phyloP scores from a whole-genome alignment of 2,797 vertebrate genomes.

The Eidolon dupreanum region DNA sequence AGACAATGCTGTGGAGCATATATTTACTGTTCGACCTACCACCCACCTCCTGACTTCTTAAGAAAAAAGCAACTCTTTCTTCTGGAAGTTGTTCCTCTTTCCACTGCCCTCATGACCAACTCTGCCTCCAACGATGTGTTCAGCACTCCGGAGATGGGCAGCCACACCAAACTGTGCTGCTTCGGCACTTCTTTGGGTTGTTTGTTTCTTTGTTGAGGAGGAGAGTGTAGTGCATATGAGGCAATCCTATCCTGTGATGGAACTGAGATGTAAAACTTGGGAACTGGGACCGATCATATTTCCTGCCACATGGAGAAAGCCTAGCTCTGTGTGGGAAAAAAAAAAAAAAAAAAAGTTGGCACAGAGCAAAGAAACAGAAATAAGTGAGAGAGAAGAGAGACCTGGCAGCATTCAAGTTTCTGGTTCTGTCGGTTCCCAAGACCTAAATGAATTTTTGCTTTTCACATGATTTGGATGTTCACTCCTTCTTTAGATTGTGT shows the following conservation, averaged over 20 bases:
- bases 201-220: not conserved
- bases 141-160: not conserved
- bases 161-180: not conserved
- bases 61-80: not conserved
- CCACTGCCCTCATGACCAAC: not conserved
- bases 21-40: constrained; percentile 1
- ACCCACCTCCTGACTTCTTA: not conserved
- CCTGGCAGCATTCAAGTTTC: not conserved
- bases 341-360: not conserved
- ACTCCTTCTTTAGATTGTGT: not conserved
- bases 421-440: not conserved
- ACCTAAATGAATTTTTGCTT: not conserved
- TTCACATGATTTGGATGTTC: not conserved
- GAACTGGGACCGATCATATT: constrained; percentile 6
- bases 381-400: not conserved
- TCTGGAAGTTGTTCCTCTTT: not conserved
- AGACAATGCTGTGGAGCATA: not conserved
- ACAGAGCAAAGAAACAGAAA: not conserved
- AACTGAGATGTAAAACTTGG: constrained; percentile 30
- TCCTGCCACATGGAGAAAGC: constrained; percentile 19
- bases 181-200: not conserved
- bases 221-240: not conserved
- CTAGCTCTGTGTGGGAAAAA: not conserved
- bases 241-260: not conserved
- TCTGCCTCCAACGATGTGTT: not conserved